Conservation (phyloP, 2,113 vertebrate species). For the Rhodinocichla rosea region DNA sequence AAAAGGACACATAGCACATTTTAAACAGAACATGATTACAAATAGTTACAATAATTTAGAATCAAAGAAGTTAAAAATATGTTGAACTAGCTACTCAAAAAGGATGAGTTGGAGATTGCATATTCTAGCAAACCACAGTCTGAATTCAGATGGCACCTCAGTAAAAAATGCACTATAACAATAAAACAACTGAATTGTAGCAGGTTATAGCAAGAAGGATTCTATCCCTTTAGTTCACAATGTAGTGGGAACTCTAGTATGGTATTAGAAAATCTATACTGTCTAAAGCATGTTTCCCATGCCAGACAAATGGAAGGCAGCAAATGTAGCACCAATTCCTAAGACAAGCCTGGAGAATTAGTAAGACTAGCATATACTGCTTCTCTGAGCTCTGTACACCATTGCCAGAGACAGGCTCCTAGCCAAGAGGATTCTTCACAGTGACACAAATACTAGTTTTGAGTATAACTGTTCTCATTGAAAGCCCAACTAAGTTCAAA, state of each 20-base stretch:
- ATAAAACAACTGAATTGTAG: background rate
- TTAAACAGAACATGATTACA: background rate
- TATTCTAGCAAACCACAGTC: background rate
- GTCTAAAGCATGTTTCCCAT: background rate
- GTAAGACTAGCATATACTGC: accelerated
- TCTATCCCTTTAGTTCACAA: background rate
- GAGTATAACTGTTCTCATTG: background rate
- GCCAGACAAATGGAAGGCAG: background rate
- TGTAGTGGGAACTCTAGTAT: background rate
- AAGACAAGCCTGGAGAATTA: background rate
- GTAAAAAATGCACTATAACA: background rate
- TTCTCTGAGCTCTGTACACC: background rate
- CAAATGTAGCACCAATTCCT: background rate
- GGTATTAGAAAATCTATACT: background rate
- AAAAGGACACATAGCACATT: background rate
- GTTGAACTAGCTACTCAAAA: background rate
- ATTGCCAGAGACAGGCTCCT: background rate
- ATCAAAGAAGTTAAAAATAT: background rate
- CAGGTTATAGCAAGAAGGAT: background rate
- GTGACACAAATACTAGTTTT: background rate
- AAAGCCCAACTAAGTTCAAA: background rate
- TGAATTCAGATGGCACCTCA: background rate
- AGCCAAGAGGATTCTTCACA: background rate
- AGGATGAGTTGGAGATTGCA: background rate
- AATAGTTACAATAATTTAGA: background rate